Base-by-base conservation (phyloP, 2,113 vertebrate genomes). In the Tetraodon nigroviridis region DNA sequence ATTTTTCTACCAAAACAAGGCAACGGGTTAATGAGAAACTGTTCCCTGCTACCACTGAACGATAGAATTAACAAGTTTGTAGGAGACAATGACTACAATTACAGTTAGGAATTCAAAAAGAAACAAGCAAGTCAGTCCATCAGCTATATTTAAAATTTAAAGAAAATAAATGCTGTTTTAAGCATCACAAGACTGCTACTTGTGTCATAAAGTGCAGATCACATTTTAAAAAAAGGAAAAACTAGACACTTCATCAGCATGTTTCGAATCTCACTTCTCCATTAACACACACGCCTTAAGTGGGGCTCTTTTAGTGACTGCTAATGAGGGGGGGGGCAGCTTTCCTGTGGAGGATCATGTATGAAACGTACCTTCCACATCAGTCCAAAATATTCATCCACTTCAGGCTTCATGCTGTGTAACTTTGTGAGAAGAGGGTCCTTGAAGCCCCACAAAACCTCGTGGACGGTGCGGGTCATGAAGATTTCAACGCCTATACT, bases 401-500 rank as follows among this genome's bases (percentile, higher is more conserved):
- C 69, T 0, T 91, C 87, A 0, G 91, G 89, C 17, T 70, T 88
- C 52, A 98, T 4, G 7, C 55, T 0, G 3, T 93, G 91, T 55
- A 97, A 15, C 50, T 90, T 79, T 2, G 89, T 54, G 51, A 98
- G 84, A 10, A 99, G 75, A 18, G 89, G 91, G 82, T 98, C 94
- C 65, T 88, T 93, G 87, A 97, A 99, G 67, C 97, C 97, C 97
- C 97, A 99, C 11, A 99, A 85, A 15, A 95, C 46, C 18, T 98
- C 92, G 0, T 98, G 89, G 1, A 95, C 92, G 0, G 92, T 91
- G 71, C 49, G 92, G 0, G 86, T 90, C 15, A 92, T 85, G 49
- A 99, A 99, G 32, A 98, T 0, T 0, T 89, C 87, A 19, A 93
- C 79, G 2, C 87, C 86, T 49, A 89, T 40, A 18, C 59, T 61